Base-by-base conservation (phyloP, 2,113 vertebrate genomes). In the Ceuthmochares aereus region DNA sequence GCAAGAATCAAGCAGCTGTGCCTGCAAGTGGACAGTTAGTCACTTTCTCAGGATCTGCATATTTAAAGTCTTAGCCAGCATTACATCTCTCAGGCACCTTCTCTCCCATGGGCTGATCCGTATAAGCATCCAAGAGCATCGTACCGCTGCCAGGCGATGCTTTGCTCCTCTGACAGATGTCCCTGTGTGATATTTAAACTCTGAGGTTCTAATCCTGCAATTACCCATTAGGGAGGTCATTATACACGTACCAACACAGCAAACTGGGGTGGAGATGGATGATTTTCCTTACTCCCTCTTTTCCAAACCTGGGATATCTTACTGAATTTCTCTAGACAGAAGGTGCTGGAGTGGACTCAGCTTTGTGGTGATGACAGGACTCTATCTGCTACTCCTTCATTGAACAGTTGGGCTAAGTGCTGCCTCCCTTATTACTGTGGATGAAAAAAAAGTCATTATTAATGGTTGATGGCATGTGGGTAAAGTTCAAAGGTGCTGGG, bases 141-240 rank as follows among this genome's bases (percentile, higher is more conserved):
- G 0, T 2, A 10, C 9, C 29, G 0, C 43, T 40, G 66, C 62
- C 73, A 40, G 92, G 74, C 7, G 1, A 20, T 10, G 62, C 19
- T 79, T 64, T 37, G 63, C 67, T 83, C 36, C 18, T 0, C 78
- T 76, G 70, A 8, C 93, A 93, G 74, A 73, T 72, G 69, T 68
- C 69, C 45, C 60, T 9, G 12, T 9, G 30, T 0, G 2, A 42
- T 23, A 63, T 19, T 82, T 18, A 56, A 63, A 80, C 58, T 12
- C n/a, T 1, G 47, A 88, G 67, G 55, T 58, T 75, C 93, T 87
- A 89, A 96, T 87, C 84, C 84, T 9, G 5, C 84, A 73, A 14
- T 75, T 70, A 40, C 43, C 66, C 74, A 14, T 73, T 7, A 56
- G 27, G 45, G 37, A 85, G 52, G 27, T 30, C 32, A 32, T 45